Base-by-base conservation (phyloP, 2,888 invertebrate species). In the Branchipolynoe longqiensis region DNA sequence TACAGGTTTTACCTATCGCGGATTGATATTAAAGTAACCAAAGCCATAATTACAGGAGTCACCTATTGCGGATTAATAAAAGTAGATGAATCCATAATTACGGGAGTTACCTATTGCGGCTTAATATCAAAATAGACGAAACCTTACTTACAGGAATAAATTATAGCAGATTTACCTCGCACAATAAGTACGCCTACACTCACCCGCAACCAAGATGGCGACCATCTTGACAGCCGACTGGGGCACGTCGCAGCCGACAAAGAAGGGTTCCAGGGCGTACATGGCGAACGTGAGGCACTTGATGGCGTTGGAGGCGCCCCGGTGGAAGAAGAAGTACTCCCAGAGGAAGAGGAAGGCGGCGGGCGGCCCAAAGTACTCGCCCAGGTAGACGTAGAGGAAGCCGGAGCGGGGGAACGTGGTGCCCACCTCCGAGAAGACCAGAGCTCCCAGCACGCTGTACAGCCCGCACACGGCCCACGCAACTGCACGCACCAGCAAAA, bases 271-370 rank as follows among this genome's bases (percentile, higher is more conserved):
- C 36, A 82, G 33, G 41, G 48, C 58, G 31, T 82, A 82, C n/a
- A 28, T 25, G n/a, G 82, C 62, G 28, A 82, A 82, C 6, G 82
- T 58, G 12, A 82, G 82, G 82, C 82, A 82, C 41, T 82, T 82
- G 4, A 82, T 25, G 33, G 82, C 82, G 62, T 82, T 82, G 22
- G 54, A 31, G 6, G 41, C 56, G 25, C 36, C 36, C 18, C 82
- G 12, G 8, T 41, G 48, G 28, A 82, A 48, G 14, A 82, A 14
- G 31, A 64, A 22, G 33, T 82, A 82, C 31, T 38, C 38, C 56
- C 56, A 58, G 56, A 62, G 14, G 38, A 41, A 82, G 41, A 82
- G 12, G 62, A 82, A 82, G 28, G 58, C 22, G 8, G 59, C 12
- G 18, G 22, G n/a, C 18, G 14, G 56, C 2, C 82, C 82, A 28